phyloP scores from a whole-genome alignment of 2,113 vertebrate species.

The sheep (Ovis aries) region ARS-UI_Ramb_v3.0 NC_056068.1:30056001-30056500 shows the following conservation, averaged over 20 bases:
- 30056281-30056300: neutral
- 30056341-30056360: accelerated
- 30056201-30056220: neutral
- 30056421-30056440: neutral
- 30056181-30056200: neutral
- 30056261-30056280: accelerated
- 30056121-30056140: neutral
- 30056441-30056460: neutral
- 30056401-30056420: neutral
- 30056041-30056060: neutral
- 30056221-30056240: neutral
- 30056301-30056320: neutral
- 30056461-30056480: neutral
- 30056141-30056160: neutral
- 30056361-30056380: neutral
- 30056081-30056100: neutral
- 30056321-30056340: neutral
- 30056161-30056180: too few relatives aligned
- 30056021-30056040: neutral
- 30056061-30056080: neutral
- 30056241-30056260: neutral
- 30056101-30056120: neutral
- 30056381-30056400: neutral
- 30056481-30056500: accelerated
- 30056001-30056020: neutral